Conservation (phyloP, 2,888 invertebrate species). For the Bedellia somnulentella region DNA sequence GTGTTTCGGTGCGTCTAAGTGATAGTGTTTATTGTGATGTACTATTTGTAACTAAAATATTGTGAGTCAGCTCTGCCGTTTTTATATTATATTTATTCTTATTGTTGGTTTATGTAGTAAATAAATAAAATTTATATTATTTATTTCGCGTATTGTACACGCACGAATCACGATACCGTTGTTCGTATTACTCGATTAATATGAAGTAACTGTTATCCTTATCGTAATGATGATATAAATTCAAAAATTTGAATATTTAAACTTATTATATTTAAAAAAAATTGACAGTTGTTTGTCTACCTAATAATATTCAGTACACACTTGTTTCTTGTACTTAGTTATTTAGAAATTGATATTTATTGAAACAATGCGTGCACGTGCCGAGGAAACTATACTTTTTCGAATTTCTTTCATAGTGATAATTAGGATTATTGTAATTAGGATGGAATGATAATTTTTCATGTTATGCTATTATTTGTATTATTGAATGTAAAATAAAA, state of each 20-base stretch:
- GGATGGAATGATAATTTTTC: constrained; percentile 1
- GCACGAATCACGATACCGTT: constrained; percentile 15
- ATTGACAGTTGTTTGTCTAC: constrained; percentile 22
- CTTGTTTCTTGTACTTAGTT: neutral
- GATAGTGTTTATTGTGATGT: constrained; percentile 54
- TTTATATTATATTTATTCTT: constrained; percentile 16
- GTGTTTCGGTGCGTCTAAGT: constrained; percentile 11
- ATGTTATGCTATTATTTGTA: constrained; percentile 23
- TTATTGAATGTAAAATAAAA: constrained; percentile 20
- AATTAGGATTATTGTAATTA: neutral
- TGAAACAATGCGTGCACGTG: neutral
- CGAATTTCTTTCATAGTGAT: neutral
- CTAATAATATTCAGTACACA: neutral
- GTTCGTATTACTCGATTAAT: constrained; percentile 27
- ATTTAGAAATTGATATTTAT: neutral
- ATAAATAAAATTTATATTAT: neutral
- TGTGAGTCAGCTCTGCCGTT: constrained; percentile 18
- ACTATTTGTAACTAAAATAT: constrained; percentile 26
- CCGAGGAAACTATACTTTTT: neutral
- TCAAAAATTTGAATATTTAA: constrained; percentile 23
- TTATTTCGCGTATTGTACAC: neutral
- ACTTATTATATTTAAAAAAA: constrained; percentile 34
- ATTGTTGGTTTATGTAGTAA: constrained; percentile 1
- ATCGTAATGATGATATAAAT: constrained; percentile 19
- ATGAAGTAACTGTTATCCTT: constrained; percentile 22